A percentile compares a stretch with the other conserved stretches of the same genome.
Conservation (phyloP, 2,888 invertebrate species). For the Cantharis rufa region DNA sequence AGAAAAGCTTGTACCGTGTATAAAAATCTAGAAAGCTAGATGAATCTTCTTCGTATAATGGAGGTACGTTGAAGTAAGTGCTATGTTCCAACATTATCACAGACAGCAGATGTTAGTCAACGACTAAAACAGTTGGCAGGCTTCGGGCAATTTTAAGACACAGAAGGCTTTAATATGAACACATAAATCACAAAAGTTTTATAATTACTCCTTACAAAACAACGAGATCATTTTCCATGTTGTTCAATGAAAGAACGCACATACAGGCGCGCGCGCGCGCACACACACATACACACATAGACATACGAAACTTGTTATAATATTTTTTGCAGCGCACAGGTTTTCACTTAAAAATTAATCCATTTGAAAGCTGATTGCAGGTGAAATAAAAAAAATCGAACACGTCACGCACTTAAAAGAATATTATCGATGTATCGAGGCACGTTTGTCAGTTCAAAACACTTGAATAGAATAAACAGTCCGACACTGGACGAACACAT, state of each 20-base stretch:
- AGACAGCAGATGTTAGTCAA: conserved; percentile 35
- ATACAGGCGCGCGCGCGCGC: neutral
- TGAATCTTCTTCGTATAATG: conserved; percentile 50
- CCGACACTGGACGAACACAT: neutral
- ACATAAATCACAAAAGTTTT: conserved; percentile 20
- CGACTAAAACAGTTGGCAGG: conserved; percentile 35
- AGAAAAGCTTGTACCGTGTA: conserved; percentile 48
- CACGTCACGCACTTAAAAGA: neutral
- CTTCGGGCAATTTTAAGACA: conserved; percentile 26
- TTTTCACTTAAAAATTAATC: neutral
- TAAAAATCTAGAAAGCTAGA: conserved; percentile 55
- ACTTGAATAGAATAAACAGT: conserved; percentile 5
- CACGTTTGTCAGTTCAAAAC: conserved; percentile 18
- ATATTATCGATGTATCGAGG: neutral
- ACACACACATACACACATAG: neutral
- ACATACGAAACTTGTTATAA: neutral
- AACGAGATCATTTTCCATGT: conserved; percentile 1
- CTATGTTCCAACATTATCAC: conserved; percentile 48
- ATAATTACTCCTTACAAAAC: conserved; percentile 7
- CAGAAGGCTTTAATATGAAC: conserved; percentile 22
- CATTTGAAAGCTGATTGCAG: neutral
- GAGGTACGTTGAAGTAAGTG: conserved; percentile 52
- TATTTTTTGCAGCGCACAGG: neutral
- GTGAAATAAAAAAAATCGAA: neutral
- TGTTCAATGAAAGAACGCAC: neutral